A percentile compares a stretch with the other conserved stretches of the same genome.
Evolutionary conservation across 2,113 vertebrate genomes (phyloP).

Genomic region (Acanthochromis polyacanthus): DNA sequence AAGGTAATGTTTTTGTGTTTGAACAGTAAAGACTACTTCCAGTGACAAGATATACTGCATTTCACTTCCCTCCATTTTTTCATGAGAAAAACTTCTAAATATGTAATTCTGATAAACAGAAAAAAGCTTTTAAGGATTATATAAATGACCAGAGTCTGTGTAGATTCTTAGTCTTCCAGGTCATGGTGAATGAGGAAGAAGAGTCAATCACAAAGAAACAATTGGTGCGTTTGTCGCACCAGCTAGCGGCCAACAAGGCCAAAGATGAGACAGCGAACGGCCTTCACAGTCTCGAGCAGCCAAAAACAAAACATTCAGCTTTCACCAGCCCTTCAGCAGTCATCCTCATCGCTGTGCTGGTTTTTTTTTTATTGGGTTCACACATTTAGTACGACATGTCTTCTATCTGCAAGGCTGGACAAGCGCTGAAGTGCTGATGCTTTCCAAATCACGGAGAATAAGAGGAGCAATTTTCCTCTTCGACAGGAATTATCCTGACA

Average conservation of each 20-base stretch:
- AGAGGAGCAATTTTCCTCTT: constrained; percentile 31
- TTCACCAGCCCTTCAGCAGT: not conserved
- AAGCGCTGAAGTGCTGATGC: constrained; percentile 25
- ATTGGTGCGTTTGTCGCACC: not conserved
- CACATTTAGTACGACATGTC: not conserved
- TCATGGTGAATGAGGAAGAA: too few relatives aligned
- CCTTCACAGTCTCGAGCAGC: not conserved
- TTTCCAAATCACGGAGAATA: constrained; percentile 41
- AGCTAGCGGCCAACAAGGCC: constrained; percentile 25
- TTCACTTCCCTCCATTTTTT: too few relatives aligned
- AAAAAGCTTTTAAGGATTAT: too few relatives aligned
- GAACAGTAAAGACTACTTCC: too few relatives aligned
- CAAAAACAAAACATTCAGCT: constrained; percentile 2
- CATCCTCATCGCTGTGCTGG: not conserved
- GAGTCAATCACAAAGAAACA: too few relatives aligned
- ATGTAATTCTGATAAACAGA: too few relatives aligned
- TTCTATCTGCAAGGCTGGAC: constrained; percentile 18
- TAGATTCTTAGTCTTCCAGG: too few relatives aligned
- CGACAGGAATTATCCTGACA: constrained; percentile 51
- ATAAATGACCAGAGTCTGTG: too few relatives aligned
- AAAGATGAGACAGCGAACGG: not conserved
- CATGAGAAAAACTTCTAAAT: too few relatives aligned
- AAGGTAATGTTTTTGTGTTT: too few relatives aligned
- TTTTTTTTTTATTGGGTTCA: constrained; percentile 20
- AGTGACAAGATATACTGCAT: too few relatives aligned